Evolutionary conservation across 2,113 vertebrate species (phyloP).

Genomic region (Megalops atlanticus): DNA sequence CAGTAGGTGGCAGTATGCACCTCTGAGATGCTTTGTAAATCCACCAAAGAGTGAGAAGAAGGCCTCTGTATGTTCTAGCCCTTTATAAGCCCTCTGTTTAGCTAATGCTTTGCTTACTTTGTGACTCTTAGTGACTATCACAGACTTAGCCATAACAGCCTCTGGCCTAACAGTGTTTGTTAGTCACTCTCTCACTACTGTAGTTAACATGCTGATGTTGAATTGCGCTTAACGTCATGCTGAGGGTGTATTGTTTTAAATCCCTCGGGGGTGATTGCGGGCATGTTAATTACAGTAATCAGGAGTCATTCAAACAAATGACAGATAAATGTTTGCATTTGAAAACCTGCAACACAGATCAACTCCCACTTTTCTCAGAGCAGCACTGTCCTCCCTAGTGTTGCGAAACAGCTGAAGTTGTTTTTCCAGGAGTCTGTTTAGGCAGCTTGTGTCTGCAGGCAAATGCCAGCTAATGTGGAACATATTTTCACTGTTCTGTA

Average conservation of each 20-base stretch:
- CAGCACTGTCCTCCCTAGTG: not conserved
- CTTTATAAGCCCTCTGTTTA: not conserved
- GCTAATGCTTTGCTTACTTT: not conserved
- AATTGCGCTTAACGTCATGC: not conserved
- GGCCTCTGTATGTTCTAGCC: no score
- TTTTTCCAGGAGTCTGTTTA: not conserved
- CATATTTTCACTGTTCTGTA: not conserved
- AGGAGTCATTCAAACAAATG: not conserved
- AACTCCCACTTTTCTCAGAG: not conserved
- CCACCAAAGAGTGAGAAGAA: no score
- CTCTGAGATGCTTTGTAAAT: no score
- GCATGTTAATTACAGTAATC: constrained; percentile 3
- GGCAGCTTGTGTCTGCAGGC: not conserved
- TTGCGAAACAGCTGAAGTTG: not conserved
- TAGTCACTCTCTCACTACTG: not conserved
- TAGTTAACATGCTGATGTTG: not conserved
- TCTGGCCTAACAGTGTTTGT: not conserved
- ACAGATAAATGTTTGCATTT: not conserved
- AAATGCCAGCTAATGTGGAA: not conserved
- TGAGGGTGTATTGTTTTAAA: not conserved
- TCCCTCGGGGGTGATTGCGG: not conserved
- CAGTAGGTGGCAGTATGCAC: no score
- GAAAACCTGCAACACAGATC: not conserved
- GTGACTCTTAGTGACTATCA: not conserved
- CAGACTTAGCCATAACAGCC: constrained; percentile 1